Evolutionary conservation across 1,140 invertebrate species (phyloP).

Genomic region (Phocides pigmalion): DNA sequence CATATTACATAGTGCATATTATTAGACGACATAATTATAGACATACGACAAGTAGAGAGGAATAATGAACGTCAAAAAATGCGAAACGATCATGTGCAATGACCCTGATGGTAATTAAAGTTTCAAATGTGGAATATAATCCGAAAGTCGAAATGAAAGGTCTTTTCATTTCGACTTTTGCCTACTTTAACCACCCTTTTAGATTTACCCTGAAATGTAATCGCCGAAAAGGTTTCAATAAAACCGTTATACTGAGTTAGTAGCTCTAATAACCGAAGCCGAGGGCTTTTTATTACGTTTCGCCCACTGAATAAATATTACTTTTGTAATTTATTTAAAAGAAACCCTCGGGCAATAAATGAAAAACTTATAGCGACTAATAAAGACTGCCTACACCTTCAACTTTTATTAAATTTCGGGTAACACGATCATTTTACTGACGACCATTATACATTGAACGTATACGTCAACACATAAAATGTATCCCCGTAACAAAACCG

Average conservation of each 20-base stretch:
- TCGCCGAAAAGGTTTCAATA: slow-evolving; percentile 25
- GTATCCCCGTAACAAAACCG: not conserved
- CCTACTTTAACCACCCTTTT: slow-evolving; percentile 16
- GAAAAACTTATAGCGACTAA: slow-evolving; percentile 48
- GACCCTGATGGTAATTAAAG: slow-evolving; percentile 5
- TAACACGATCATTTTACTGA: not conserved
- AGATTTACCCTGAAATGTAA: slow-evolving; percentile 8
- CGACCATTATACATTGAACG: slow-evolving; percentile 8
- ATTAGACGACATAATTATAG: too few species aligned
- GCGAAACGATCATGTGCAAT: not conserved
- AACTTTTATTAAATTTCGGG: slow-evolving; percentile 15
- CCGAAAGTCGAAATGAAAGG: slow-evolving; percentile 5
- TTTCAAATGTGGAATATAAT: slow-evolving; percentile 22
- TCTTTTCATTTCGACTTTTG: slow-evolving; percentile 4
- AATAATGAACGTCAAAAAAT: too few species aligned
- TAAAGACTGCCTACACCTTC: slow-evolving; percentile 41
- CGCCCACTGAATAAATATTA: slow-evolving; percentile 41
- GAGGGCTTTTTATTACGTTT: slow-evolving; percentile 26
- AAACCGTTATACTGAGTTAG: slow-evolving; percentile 19
- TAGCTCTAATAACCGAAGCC: slow-evolving; percentile 22
- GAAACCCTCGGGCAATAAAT: slow-evolving; percentile 44
- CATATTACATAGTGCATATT: too few species aligned
- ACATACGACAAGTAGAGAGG: not conserved
- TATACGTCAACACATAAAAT: not conserved
- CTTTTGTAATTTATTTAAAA: slow-evolving; percentile 45